These are phyloP conservation scores for Pristis pectinata DNA, from an alignment of 2,797 vertebrate species.

Conservation along the genomic window DNA sequence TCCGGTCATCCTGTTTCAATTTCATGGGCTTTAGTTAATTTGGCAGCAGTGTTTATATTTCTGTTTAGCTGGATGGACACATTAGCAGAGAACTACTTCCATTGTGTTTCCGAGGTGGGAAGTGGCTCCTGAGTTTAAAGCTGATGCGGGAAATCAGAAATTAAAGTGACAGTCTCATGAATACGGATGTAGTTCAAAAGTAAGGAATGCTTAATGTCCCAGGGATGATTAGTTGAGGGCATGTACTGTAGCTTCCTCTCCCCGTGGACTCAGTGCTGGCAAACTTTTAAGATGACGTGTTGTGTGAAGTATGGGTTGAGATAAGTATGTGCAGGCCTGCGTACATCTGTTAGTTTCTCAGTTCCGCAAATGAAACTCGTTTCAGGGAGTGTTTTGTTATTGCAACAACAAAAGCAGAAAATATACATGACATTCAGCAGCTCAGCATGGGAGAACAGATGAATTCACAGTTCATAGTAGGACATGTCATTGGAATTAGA, in stretches of 20 bases:
- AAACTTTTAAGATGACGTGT: neutral
- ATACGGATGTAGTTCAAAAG: neutral
- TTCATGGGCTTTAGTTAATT: neutral
- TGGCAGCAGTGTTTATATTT: neutral
- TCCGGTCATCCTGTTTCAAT: neutral
- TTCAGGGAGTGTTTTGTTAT: neutral
- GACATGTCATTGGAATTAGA: neutral
- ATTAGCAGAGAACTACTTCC: neutral
- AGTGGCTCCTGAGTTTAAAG: neutral
- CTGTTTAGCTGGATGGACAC: neutral
- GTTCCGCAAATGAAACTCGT: neutral
- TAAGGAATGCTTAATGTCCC: too few relatives aligned
- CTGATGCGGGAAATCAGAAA: neutral
- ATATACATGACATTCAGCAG: neutral
- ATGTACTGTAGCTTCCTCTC: neutral
- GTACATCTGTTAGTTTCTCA: neutral
- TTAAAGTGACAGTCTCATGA: neutral
- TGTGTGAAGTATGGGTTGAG: neutral
- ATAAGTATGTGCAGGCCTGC: neutral
- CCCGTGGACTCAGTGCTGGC: too few relatives aligned
- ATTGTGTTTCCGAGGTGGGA: neutral
- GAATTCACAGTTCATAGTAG: neutral
- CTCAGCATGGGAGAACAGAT: neutral
- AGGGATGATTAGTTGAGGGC: too few relatives aligned
- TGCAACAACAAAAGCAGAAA: neutral